A percentile compares a stretch with the other conserved stretches of the same genome.
Evolutionary conservation across 1,140 invertebrate species (phyloP).

Genomic region (Sycophila sp.): DNA sequence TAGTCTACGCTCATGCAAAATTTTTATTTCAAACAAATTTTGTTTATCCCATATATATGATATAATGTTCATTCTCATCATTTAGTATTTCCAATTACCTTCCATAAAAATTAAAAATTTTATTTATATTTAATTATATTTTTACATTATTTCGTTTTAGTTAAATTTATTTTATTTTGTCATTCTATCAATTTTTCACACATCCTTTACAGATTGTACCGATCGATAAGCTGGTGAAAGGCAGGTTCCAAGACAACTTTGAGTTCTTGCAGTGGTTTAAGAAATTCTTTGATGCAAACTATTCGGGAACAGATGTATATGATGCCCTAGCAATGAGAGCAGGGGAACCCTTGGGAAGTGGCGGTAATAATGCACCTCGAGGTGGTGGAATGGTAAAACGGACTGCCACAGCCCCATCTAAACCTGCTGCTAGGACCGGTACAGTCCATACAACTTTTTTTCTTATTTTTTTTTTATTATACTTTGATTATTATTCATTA

Average conservation of each 20-base stretch:
- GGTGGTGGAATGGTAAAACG: conserved; percentile 64
- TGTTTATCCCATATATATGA: not conserved
- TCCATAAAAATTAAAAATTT: conserved; percentile 38
- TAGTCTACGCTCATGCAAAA: too few relatives aligned
- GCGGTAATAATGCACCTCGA: conserved; percentile 70
- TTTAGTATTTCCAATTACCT: conserved; percentile 32
- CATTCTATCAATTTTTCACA: conserved; percentile 53
- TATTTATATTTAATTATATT: conserved; percentile 24
- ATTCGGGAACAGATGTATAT: conserved; percentile 87
- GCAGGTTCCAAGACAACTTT: conserved; percentile 98
- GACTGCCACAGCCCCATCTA: conserved; percentile 52
- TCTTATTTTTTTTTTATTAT: conserved; percentile 4
- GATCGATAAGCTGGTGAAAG: conserved; percentile 91
- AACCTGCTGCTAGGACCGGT: conserved; percentile 62
- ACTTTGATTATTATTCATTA: conserved; percentile 14
- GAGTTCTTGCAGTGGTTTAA: conserved; percentile 99
- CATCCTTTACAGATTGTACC: conserved; percentile 81
- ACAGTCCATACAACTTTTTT: conserved; percentile 49
- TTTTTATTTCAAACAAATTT: not conserved
- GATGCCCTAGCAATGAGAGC: conserved; percentile 87
- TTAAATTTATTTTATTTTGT: conserved; percentile 62
- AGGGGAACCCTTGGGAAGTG: conserved; percentile 81
- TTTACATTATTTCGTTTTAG: conserved; percentile 35
- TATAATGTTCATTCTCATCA: too few relatives aligned
- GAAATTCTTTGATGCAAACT: conserved; percentile 99